These are phyloP conservation scores for Pao palembangensis DNA, from an alignment of 2,113 vertebrate genomes.

Conservation along the genomic window DNA sequence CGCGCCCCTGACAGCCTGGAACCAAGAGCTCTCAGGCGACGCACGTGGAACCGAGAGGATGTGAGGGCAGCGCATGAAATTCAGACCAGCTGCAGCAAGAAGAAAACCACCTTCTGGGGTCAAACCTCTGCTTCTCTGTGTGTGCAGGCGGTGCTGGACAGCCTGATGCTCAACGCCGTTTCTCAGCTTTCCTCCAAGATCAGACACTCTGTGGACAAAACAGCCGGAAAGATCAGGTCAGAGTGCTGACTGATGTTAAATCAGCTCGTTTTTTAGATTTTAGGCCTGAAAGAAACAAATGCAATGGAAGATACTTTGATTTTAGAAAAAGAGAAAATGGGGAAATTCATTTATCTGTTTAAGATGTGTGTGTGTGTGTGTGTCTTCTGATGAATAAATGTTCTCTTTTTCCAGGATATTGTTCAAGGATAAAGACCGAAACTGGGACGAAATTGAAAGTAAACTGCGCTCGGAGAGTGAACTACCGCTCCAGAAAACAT, in stretches of 20 bases:
- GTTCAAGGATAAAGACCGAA: slow-evolving; percentile 96
- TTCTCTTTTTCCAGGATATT: slow-evolving; percentile 79
- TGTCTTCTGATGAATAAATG: slow-evolving; percentile 1
- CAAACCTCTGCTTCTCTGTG: slow-evolving; percentile 5
- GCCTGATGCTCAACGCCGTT: slow-evolving; percentile 89
- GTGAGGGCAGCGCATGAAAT: slow-evolving; percentile 65
- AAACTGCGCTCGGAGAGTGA: slow-evolving; percentile 91
- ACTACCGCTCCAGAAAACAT: slow-evolving; percentile 91
- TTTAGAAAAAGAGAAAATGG: too few relatives aligned
- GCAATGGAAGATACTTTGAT: too few relatives aligned
- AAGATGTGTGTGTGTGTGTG: not conserved
- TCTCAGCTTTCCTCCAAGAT: slow-evolving; percentile 95
- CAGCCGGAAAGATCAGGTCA: slow-evolving; percentile 94
- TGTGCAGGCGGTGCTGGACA: slow-evolving; percentile 90
- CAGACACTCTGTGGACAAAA: slow-evolving; percentile 92
- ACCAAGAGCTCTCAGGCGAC: slow-evolving; percentile 88
- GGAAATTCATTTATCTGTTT: too few relatives aligned
- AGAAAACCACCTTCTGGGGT: not conserved
- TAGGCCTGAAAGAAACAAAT: too few relatives aligned
- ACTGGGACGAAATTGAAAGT: slow-evolving; percentile 96
- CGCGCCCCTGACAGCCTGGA: slow-evolving; percentile 83
- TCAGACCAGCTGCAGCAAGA: not conserved
- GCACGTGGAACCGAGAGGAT: slow-evolving; percentile 97
- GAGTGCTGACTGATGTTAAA: not conserved
- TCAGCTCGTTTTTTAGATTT: not conserved